Evolutionary conservation across 2,797 vertebrate species (phyloP).

Genomic region (Tachyglossus aculeatus): DNA sequence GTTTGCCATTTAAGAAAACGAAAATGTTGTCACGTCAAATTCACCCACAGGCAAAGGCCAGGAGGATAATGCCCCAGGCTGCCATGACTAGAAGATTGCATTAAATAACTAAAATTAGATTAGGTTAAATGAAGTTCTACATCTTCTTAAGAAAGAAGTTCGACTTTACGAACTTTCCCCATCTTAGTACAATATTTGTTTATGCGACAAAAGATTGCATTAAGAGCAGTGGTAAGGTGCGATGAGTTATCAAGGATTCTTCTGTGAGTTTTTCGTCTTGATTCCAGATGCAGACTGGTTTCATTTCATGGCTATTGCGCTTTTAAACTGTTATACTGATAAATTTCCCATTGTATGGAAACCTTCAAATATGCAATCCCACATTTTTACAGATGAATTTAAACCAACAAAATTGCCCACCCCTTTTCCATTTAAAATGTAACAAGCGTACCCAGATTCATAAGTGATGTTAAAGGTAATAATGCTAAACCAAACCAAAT

Average conservation of each 20-base stretch:
- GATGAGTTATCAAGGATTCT: conserved; percentile 19
- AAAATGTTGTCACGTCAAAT: not conserved
- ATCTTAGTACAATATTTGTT: conserved; percentile 17
- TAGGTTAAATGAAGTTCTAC: not conserved
- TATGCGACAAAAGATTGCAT: not conserved
- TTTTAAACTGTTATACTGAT: conserved; percentile 7
- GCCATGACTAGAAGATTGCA: not conserved
- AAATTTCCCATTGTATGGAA: conserved; percentile 22
- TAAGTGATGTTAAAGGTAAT: not conserved
- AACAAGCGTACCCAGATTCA: conserved; percentile 3
- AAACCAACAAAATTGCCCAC: not conserved
- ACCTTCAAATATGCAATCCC: conserved; percentile 7
- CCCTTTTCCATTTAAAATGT: conserved; percentile 19
- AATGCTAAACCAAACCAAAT: not conserved
- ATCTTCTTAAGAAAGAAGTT: conserved; percentile 6
- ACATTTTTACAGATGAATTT: conserved; percentile 21
- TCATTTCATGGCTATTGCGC: conserved; percentile 39
- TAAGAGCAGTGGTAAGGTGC: not conserved
- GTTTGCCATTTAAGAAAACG: not conserved
- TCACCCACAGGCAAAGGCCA: not conserved
- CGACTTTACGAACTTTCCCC: conserved; percentile 3
- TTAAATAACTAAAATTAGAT: not conserved
- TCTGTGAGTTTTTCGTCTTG: conserved; percentile 7
- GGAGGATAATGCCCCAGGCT: not conserved
- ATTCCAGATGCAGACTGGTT: conserved; percentile 19